Base-by-base conservation (phyloP, 1,140 invertebrate genomes). In the Plodia interpunctella region DNA sequence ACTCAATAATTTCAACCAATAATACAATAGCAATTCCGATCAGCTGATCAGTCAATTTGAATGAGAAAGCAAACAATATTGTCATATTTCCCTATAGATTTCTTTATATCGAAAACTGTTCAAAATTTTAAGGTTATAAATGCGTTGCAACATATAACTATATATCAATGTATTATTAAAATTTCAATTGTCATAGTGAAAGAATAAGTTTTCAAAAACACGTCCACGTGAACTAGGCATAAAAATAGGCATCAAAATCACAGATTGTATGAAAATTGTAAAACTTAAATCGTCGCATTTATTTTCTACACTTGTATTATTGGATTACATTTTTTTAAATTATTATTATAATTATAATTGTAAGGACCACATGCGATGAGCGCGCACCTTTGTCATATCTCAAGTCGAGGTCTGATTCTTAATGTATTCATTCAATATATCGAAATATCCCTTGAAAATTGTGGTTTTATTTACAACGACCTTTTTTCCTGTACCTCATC, bases 361-460 rank as follows among this genome's bases (percentile, higher is more conserved):
- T 73, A 57, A 69, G 68, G 60, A 62, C 55, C 64, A 71, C 62
- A 68, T 67, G 71, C 69, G 71, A 72, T 62, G 70, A 75, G 60
- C 74, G 77, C 77, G 77, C 77, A 67, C 51, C 60, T 77, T 69
- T 77, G 73, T 80, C 75, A 78, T 78, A 78, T 80, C 76, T 57
- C 66, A 63, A 59, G 60, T 55, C 65, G 63, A 62, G 60, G 71
- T 72, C 65, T 73, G 72, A 71, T 73, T 25, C 65, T 35, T 20
- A 73, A 67, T 64, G 72, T 67, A 74, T 68, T 73, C 75, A 78
- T 69, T 55, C 63, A 72, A 75, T 75, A 78, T 75, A 75, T 71
- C 70, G 67, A 66, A 74, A 62, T 72, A 66, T 54, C 70, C 72
- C 57, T 59, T 60, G 58, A 21, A 32, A 11, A 20, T 0, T 53